Conservation (phyloP, 2,113 vertebrate genomes). For the Tenrec ecaudatus region DNA sequence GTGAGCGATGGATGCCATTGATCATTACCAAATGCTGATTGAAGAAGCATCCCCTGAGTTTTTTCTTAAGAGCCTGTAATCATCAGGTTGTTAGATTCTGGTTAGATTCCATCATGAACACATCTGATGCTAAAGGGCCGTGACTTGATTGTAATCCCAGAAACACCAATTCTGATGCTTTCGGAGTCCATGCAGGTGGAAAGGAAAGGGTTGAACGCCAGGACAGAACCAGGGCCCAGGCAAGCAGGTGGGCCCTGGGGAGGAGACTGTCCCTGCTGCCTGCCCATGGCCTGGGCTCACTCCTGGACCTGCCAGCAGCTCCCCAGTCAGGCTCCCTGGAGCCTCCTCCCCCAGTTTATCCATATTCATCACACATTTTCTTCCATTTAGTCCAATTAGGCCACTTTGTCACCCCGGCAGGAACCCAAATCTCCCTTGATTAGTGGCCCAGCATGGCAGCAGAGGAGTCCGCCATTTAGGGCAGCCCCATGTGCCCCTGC, state of each 20-base stretch:
- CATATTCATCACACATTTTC: conserved; percentile 55
- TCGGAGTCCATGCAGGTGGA: conserved; percentile 2
- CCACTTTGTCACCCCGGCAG: conserved; percentile 20
- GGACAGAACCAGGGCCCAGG: not conserved
- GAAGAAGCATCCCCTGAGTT: conserved; percentile 19
- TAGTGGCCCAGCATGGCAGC: not conserved
- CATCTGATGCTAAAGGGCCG: not conserved
- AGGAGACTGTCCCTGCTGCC: not conserved
- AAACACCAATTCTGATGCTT: not conserved
- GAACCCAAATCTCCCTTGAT: conserved; percentile 49
- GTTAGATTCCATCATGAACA: conserved; percentile 52
- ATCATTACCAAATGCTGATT: conserved; percentile 20
- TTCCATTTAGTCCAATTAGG: conserved; percentile 65
- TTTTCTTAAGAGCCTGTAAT: not conserved
- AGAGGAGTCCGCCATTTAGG: not conserved
- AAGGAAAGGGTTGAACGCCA: not conserved
- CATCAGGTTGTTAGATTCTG: conserved; percentile 12
- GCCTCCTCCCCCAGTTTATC: not conserved
- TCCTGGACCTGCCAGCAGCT: not conserved
- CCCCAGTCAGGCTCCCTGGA: conserved; percentile 16
- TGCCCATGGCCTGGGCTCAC: not conserved
- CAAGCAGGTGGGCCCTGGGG: not conserved
- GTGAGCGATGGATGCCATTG: conserved; percentile 30
- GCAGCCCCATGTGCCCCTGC: not conserved
- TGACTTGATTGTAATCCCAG: conserved; percentile 15